phyloP scores from a whole-genome alignment of 2,888 invertebrate genomes.

The Lypha dubia region DNA sequence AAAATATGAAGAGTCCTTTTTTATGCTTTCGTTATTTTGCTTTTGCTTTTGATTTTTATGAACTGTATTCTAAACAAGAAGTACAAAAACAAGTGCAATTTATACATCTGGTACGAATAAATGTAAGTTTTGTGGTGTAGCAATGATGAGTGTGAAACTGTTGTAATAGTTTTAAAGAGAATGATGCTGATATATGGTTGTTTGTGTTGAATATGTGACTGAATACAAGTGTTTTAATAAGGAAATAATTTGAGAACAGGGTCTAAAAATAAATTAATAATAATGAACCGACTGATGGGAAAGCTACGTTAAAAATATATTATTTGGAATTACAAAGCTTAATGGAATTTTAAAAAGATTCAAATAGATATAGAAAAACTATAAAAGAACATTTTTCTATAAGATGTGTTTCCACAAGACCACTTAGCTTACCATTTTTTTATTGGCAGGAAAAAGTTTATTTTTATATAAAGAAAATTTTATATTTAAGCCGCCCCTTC shows the following conservation, averaged over 20 bases:
- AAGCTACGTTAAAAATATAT: neutral
- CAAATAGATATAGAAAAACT: no score
- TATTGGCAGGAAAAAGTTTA: no score
- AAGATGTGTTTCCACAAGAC: no score
- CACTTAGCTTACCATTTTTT: no score
- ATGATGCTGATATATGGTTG: conserved; percentile 5
- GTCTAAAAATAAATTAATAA: neutral
- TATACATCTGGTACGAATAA: conserved; percentile 65
- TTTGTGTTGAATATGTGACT: conserved; percentile 33
- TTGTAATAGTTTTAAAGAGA: conserved; percentile 27
- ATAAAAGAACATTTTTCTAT: no score
- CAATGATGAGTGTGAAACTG: conserved; percentile 34
- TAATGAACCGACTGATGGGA: neutral
- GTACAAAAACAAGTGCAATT: conserved; percentile 69
- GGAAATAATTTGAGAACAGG: conserved; percentile 28
- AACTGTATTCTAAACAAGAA: conserved; percentile 46
- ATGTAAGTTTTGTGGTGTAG: conserved; percentile 32
- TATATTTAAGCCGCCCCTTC: no score
- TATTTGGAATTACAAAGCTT: neutral
- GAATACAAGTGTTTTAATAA: conserved; percentile 63
- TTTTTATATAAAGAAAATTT: no score
- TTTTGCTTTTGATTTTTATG: neutral
- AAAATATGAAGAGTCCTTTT: conserved; percentile 51
- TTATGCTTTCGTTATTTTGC: no score
- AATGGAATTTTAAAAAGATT: no score